Base-by-base conservation (phyloP, 2,113 vertebrate species). In the Maccullochella peelii region DNA sequence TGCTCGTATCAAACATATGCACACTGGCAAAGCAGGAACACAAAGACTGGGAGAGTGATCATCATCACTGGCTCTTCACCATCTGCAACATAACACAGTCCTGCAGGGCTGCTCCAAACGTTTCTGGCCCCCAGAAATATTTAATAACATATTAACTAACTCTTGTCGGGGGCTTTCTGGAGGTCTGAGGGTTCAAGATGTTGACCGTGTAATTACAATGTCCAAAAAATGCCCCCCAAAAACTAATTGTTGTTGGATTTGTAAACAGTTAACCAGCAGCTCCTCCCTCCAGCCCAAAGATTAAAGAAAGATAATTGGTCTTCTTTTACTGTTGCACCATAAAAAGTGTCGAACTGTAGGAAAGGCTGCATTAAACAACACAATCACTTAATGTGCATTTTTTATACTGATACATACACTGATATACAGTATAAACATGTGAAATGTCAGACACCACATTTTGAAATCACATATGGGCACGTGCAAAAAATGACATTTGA, bases 1-100 rank as follows among this genome's bases (percentile, higher is more conserved):
- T 62, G 67, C 86, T 73, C 78, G 0, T 8, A 55, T 81, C 74
- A n/a, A 42, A 57, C 86, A 90, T 86, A 90, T 88, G 86, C 80
- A 65, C 16, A 2, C 55, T 38, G 72, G 69, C 72, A 42, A 5
- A 49, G 80, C 80, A 49, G 33, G 21, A 57, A 80, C 73, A 79
- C 79, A 88, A 89, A 91, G 73, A 88, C 74, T 82, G 78, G 78
- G 78, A 23, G 77, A 58, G 73, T 1, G 33, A 23, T 65, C 82
- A 25, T 42, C 69, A 4, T 68, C 77, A 49, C 82, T 88, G 87
- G 84, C 87, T 79, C 36, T 6, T 33, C 36, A 79, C 71, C 79
- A 79, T 84, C 54, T 62, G 52, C 11, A 75, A 36, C 52, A 61
- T 59, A 36, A 21, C 33, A 23, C 59, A 7, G 21, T 54, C 52